Conservation (phyloP, 2,113 vertebrate species). For the Ondatra zibethicus region DNA sequence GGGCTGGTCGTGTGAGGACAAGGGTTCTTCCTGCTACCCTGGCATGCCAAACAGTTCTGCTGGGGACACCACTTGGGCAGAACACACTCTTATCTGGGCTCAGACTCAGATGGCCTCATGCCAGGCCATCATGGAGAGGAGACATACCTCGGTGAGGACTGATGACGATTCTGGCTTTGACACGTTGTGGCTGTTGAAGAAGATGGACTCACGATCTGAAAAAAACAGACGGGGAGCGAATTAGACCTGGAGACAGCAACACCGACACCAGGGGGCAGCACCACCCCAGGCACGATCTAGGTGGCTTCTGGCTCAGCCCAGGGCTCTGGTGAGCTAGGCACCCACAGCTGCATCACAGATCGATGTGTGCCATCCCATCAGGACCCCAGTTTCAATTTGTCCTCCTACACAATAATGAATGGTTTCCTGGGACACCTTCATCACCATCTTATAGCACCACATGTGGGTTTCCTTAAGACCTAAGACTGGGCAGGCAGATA, state of each 20-base stretch:
- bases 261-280: conserved; percentile 84
- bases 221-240: conserved; percentile 59
- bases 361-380: fast-evolving
- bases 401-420: not conserved
- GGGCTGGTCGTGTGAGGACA: not conserved
- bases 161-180: conserved; percentile 99
- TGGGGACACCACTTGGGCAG: too few species aligned
- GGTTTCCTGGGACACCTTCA: not conserved
- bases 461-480: not conserved
- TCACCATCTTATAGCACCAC: fast-evolving
- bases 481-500: not conserved
- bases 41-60: not conserved
- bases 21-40: not conserved
- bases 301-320: fast-evolving
- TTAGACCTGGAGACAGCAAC: not conserved
- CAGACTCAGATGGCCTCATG: not conserved
- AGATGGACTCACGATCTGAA: conserved; percentile 98
- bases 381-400: not conserved
- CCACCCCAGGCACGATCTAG: not conserved
- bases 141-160: conserved; percentile 95
- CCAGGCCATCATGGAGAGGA: fast-evolving
- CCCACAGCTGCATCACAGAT: fast-evolving
- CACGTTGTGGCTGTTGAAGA: conserved; percentile 99
- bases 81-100: not conserved
- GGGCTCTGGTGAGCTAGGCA: not conserved